Conservation (phyloP, 2,888 invertebrate genomes). For the Drosophila mayaguana region DNA sequence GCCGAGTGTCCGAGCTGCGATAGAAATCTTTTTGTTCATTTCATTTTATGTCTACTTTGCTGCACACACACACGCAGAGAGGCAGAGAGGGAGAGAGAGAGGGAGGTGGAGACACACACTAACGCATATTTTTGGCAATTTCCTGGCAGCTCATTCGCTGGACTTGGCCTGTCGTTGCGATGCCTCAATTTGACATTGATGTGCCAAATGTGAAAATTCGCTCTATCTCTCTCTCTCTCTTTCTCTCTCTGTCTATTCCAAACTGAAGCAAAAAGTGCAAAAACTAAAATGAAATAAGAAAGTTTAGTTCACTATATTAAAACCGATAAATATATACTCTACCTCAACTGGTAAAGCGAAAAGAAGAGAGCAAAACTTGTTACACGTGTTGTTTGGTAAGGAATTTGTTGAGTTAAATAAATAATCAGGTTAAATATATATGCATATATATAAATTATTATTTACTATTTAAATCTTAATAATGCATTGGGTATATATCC, state of each 20-base stretch:
- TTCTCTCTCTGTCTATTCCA: constrained; percentile 51
- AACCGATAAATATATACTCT: constrained; percentile 21
- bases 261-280: constrained; percentile 30
- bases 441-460: too few relatives aligned
- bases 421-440: too few relatives aligned
- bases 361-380: background rate
- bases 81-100: constrained; percentile 9
- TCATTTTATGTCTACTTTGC: constrained; percentile 75
- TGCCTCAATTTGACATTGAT: constrained; percentile 82
- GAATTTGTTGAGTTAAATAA: background rate
- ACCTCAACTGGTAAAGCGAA: background rate
- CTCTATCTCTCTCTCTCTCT: constrained; percentile 63
- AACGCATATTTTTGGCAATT: constrained; percentile 67
- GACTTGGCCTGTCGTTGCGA: constrained; percentile 56
- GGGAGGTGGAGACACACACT: constrained; percentile 12
- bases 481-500: too few relatives aligned
- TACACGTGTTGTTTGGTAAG: background rate
- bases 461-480: too few relatives aligned
- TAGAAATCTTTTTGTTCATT: constrained; percentile 81
- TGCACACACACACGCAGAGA: constrained; percentile 23
- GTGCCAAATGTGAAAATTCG: constrained; percentile 80
- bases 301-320: background rate
- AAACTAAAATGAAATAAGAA: constrained; percentile 44
- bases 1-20: constrained; percentile 41
- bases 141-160: constrained; percentile 61